These are phyloP conservation scores for Mustela lutreola DNA, from an alignment of 2,113 vertebrate genomes.

Conservation along the genomic window DNA sequence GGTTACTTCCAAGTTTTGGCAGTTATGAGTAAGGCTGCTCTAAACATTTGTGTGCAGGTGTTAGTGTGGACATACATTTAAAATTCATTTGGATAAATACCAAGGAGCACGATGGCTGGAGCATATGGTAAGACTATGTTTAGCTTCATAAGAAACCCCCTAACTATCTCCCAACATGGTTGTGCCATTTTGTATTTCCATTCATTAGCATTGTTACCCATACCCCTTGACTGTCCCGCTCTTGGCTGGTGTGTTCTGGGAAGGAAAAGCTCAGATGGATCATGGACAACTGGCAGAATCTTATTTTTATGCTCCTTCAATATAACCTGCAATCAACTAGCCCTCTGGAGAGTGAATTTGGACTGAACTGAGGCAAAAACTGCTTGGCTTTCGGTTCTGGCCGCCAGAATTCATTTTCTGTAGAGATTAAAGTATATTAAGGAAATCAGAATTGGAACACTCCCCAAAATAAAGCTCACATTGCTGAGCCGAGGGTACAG, in stretches of 20 bases:
- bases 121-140: not conserved
- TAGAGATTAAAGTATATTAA: not conserved
- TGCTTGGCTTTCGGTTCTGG: slow-evolving; percentile 34
- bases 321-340: not conserved
- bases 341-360: slow-evolving; percentile 39
- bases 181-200: not conserved
- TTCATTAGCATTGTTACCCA: not conserved
- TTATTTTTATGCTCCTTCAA: not conserved
- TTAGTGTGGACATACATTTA: not conserved
- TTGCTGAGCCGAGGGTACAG: not conserved
- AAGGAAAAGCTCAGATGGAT: not conserved
- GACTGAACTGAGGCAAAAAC: not conserved
- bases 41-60: not conserved
- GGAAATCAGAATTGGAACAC: not conserved
- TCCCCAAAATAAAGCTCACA: not conserved
- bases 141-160: not conserved
- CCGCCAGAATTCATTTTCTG: slow-evolving; percentile 45
- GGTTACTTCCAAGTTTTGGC: not conserved
- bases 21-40: not conserved
- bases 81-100: not conserved
- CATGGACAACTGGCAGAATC: not conserved
- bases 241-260: not conserved
- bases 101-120: not conserved
- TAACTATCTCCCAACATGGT: not conserved
- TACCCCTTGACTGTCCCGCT: not conserved